Conservation (phyloP, 2,113 vertebrate species). For the Rhadina sibilatrix region DNA sequence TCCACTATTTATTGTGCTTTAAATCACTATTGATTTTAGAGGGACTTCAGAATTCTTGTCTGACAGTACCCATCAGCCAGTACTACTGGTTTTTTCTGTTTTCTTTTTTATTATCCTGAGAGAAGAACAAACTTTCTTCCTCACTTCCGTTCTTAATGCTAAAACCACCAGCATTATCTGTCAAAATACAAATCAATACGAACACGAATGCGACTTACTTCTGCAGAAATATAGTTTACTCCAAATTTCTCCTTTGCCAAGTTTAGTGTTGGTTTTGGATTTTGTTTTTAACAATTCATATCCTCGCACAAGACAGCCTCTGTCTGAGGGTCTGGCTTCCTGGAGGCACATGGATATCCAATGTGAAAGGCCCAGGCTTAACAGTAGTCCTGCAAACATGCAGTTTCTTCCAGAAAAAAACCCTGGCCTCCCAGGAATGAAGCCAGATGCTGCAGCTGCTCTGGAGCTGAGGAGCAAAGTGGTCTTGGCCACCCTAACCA, state of each 20-base stretch:
- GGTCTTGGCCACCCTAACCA: background rate
- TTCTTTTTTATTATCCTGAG: background rate
- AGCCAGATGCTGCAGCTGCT: background rate
- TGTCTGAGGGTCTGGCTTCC: background rate
- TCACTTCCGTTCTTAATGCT: background rate
- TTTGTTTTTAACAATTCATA: background rate
- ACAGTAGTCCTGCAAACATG: background rate
- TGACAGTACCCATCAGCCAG: background rate
- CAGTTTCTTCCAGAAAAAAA: background rate
- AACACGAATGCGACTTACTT: background rate
- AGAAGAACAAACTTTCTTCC: background rate
- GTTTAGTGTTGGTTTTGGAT: background rate
- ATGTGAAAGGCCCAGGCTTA: accelerated
- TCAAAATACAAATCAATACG: background rate
- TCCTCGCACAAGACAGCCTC: background rate
- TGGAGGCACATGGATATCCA: background rate
- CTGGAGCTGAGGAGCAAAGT: background rate
- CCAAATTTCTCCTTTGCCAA: background rate
- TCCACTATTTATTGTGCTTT: background rate
- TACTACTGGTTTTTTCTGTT: background rate
- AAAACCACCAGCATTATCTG: background rate
- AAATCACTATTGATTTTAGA: background rate
- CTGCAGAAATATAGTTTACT: background rate
- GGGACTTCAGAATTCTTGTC: background rate
- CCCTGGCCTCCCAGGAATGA: background rate